A percentile compares a stretch with the other conserved stretches of the same genome.
Conservation (phyloP, 2,797 vertebrate genomes). For the Heteromormyrus szaboi region DNA sequence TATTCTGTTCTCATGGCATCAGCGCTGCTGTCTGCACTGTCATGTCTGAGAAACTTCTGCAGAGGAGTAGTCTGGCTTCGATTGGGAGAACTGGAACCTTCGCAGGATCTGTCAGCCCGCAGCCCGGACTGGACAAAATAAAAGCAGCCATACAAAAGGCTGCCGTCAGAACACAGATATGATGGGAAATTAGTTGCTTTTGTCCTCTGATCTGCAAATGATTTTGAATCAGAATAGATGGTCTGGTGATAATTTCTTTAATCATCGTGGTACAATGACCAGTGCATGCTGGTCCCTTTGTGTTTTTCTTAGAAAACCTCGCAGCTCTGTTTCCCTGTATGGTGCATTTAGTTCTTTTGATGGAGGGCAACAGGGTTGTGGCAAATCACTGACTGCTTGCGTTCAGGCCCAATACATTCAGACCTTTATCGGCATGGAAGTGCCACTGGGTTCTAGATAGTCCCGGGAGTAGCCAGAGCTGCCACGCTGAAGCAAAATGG, state of each 20-base stretch:
- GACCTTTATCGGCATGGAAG: not conserved
- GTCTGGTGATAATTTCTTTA: not conserved
- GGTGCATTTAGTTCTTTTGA: not conserved
- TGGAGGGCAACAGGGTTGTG: not conserved
- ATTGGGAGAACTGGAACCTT: not conserved
- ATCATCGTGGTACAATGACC: conserved; percentile 2
- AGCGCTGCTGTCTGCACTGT: not conserved
- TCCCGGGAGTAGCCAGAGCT: not conserved
- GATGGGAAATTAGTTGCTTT: not conserved
- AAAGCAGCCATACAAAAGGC: not conserved
- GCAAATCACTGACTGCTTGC: not conserved
- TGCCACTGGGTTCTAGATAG: not conserved
- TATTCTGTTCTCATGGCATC: not conserved
- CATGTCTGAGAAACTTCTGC: not conserved
- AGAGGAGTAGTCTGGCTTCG: not conserved
- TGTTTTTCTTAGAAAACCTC: not conserved
- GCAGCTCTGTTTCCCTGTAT: not conserved
- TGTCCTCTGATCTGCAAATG: not conserved
- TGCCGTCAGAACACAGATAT: not conserved
- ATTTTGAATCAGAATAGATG: not conserved
- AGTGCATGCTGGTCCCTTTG: not conserved
- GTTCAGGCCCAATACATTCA: not conserved
- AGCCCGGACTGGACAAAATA: not conserved
- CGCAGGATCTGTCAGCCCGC: not conserved
- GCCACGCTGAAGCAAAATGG: not conserved